These are phyloP conservation scores for Halyomorpha halys DNA, from an alignment of 1,140 invertebrate genomes.

Conservation along the genomic window DNA sequence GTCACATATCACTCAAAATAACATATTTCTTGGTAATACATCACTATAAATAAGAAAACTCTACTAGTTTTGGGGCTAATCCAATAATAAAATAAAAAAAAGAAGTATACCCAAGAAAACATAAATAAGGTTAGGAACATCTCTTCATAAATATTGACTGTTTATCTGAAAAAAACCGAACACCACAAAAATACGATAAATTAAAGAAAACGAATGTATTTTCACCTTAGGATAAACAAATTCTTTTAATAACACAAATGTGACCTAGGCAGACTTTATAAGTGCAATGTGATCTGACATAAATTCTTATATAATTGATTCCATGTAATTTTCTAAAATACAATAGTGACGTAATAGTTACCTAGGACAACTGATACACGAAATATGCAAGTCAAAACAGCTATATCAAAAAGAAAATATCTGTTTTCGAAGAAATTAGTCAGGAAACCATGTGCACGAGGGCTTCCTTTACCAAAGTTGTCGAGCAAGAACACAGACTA, in stretches of 20 bases:
- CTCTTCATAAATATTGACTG: too few relatives aligned
- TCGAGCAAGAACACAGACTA: slow-evolving; percentile 22
- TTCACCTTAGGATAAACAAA: too few relatives aligned
- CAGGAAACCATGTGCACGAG: slow-evolving; percentile 42
- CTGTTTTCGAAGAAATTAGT: slow-evolving; percentile 34
- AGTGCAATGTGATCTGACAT: slow-evolving; percentile 23
- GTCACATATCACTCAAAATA: too few relatives aligned
- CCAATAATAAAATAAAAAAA: too few relatives aligned
- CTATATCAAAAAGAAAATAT: slow-evolving; percentile 10
- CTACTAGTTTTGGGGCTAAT: too few relatives aligned
- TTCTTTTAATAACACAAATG: neutral
- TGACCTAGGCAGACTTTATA: neutral
- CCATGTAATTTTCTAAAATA: slow-evolving; percentile 26
- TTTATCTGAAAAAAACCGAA: slow-evolving; percentile 6
- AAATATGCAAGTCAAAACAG: slow-evolving; percentile 10
- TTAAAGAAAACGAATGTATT: too few relatives aligned
- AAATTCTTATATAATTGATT: slow-evolving; percentile 29
- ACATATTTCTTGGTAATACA: too few relatives aligned
- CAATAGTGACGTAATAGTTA: slow-evolving; percentile 28
- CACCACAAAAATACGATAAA: slow-evolving; percentile 6
- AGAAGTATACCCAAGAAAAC: neutral
- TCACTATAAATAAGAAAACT: too few relatives aligned
- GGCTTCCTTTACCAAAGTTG: slow-evolving; percentile 34
- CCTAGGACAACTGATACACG: slow-evolving; percentile 20
- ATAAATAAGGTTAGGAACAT: slow-evolving; percentile 1